These are phyloP conservation scores for Clupea harengus DNA, from an alignment of 2,113 vertebrate species.

Conservation along the genomic window DNA sequence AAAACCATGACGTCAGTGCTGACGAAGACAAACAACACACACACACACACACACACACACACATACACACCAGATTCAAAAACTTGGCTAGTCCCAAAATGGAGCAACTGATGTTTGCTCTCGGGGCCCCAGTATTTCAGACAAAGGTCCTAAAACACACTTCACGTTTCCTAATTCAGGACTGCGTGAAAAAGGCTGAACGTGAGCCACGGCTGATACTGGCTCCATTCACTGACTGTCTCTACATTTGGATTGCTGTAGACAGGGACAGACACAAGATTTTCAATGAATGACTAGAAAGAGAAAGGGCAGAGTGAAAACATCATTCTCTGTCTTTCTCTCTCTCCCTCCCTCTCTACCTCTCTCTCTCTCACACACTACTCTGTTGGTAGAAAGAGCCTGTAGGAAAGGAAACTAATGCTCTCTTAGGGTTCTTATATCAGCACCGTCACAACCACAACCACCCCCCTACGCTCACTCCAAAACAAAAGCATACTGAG, in stretches of 20 bases:
- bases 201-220: background rate
- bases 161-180: background rate
- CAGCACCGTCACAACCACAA: background rate
- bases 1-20: conserved; percentile 28
- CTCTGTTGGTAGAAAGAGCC: background rate
- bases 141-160: conserved; percentile 1
- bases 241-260: background rate
- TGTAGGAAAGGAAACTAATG: background rate
- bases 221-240: background rate
- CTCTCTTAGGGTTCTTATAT: background rate
- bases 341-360: too few relatives aligned
- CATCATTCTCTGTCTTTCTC: too few relatives aligned
- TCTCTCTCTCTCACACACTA: too few relatives aligned
- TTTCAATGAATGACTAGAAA: background rate
- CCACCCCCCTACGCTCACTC: background rate
- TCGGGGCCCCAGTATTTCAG: background rate
- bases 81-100: conserved; percentile 16
- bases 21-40: conserved; percentile 32
- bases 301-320: background rate
- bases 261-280: background rate
- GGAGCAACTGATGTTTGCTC: background rate
- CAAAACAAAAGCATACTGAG: background rate
- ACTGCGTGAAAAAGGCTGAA: background rate
- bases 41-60: conserved; percentile 22
- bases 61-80: background rate